Conservation (phyloP, 2,797 vertebrate species). For the Cyprinodon diabolis region DNA sequence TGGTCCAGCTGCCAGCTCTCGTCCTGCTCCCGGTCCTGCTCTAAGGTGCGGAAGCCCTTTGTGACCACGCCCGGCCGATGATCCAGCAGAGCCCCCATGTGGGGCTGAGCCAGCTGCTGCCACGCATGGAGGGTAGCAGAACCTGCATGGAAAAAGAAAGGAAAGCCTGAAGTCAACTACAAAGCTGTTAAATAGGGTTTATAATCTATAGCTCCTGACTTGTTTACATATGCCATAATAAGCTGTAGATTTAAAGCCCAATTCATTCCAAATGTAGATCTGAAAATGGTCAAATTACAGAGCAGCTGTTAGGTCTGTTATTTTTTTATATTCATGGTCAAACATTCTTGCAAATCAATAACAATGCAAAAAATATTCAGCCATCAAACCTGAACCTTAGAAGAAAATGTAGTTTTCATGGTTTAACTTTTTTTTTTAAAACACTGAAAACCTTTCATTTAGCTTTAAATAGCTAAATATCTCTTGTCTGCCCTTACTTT, state of each 20-base stretch:
- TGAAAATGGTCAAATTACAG: neutral
- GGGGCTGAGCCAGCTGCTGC: constrained; percentile 98
- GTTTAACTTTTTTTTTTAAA: constrained; percentile 8
- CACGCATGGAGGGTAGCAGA: constrained; percentile 98
- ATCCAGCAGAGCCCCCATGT: constrained; percentile 95
- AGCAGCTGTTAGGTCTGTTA: neutral
- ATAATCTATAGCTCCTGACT: neutral
- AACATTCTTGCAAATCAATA: neutral
- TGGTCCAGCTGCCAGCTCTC: constrained; percentile 83
- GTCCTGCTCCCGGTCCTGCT: constrained; percentile 66
- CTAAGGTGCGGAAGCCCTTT: constrained; percentile 92
- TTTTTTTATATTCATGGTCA: neutral
- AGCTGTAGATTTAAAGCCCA: neutral
- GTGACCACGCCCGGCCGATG: constrained; percentile 95
- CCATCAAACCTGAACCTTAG: neutral
- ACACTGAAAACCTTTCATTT: neutral
- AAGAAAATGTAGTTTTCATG: constrained; percentile 6
- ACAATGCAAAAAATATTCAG: neutral
- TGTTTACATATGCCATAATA: neutral
- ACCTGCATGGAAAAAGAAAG: constrained; percentile 75
- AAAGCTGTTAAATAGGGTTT: neutral
- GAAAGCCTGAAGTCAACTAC: constrained; percentile 13
- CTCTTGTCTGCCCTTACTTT: neutral
- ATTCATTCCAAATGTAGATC: neutral
- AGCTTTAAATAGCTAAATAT: no score